phyloP scores from a whole-genome alignment of 2,888 invertebrate genomes.

The Apotomis betuletana region DNA sequence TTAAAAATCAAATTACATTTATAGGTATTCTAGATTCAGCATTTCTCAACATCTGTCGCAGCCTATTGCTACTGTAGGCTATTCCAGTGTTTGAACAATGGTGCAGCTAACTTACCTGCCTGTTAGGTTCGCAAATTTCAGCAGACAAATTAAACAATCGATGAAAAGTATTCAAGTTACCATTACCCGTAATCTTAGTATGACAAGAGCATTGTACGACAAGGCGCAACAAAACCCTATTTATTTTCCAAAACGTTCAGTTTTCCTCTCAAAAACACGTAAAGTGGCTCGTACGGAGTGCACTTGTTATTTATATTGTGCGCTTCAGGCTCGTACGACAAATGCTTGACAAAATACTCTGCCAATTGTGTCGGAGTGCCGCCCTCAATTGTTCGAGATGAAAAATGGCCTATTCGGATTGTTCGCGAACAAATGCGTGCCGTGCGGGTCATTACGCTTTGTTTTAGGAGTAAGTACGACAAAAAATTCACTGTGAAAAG shows the following conservation, averaged over 20 bases:
- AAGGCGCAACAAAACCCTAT: not conserved
- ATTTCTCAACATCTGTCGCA: too few species aligned
- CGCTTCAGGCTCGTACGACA: constrained; percentile 70
- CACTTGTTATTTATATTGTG: constrained; percentile 67
- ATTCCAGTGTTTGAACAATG: too few species aligned
- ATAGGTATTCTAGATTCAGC: too few species aligned
- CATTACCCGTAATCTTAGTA: too few species aligned
- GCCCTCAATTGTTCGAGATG: constrained; percentile 82
- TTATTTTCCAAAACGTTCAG: constrained; percentile 19
- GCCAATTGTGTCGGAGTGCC: constrained; percentile 80
- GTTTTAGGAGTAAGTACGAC: constrained; percentile 79
- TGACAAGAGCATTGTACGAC: too few species aligned
- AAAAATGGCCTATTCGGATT: constrained; percentile 82
- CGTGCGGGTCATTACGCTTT: constrained; percentile 82
- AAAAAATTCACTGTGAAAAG: constrained; percentile 76
- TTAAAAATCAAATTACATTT: too few species aligned
- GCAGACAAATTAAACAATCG: too few species aligned
- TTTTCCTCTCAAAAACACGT: constrained; percentile 32
- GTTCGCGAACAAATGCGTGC: constrained; percentile 82
- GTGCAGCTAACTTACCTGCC: too few species aligned
- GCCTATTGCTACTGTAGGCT: too few species aligned
- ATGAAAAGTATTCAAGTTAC: too few species aligned
- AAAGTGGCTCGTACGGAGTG: constrained; percentile 62
- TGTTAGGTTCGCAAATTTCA: too few species aligned
- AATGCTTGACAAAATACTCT: constrained; percentile 82